Percentiles rank a stretch among this genome's conserved stretches.
Evolutionary conservation across 2,888 invertebrate genomes (phyloP).

Genomic region (Lasioglossum figueresi): DNA sequence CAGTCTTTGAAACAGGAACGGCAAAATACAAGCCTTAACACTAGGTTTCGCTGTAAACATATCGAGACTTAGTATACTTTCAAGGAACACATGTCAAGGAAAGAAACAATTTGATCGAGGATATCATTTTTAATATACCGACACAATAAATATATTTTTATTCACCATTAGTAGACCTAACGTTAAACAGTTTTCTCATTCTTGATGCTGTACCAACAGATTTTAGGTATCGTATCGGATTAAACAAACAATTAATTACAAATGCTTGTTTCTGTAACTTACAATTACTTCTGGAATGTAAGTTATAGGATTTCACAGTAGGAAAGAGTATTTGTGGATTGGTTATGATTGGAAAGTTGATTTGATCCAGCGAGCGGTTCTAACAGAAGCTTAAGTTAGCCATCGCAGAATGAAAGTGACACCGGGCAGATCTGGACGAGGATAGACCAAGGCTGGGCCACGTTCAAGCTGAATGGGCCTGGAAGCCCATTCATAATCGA

Average conservation of each 20-base stretch:
- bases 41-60: too few species aligned
- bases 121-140: background rate
- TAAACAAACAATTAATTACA: too few species aligned
- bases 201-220: background rate
- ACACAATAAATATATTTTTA: background rate
- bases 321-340: too few species aligned
- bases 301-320: background rate
- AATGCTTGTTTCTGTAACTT: background rate
- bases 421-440: slow-evolving; percentile 53
- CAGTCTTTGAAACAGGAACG: too few species aligned
- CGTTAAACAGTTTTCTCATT: background rate
- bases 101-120: background rate
- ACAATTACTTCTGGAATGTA: too few species aligned
- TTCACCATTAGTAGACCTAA: background rate
- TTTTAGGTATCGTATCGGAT: too few species aligned
- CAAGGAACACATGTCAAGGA: background rate
- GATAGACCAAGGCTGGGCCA: slow-evolving; percentile 76
- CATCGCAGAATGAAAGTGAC: slow-evolving; percentile 72
- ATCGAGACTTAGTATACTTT: too few species aligned
- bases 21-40: too few species aligned
- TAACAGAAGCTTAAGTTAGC: slow-evolving; percentile 63
- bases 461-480: slow-evolving; percentile 77
- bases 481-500: slow-evolving; percentile 78
- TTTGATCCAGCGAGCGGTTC: slow-evolving; percentile 25
- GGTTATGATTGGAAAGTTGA: background rate